Evolutionary conservation across 2,113 vertebrate species (phyloP).

Genomic region (Trachemys scripta): DNA sequence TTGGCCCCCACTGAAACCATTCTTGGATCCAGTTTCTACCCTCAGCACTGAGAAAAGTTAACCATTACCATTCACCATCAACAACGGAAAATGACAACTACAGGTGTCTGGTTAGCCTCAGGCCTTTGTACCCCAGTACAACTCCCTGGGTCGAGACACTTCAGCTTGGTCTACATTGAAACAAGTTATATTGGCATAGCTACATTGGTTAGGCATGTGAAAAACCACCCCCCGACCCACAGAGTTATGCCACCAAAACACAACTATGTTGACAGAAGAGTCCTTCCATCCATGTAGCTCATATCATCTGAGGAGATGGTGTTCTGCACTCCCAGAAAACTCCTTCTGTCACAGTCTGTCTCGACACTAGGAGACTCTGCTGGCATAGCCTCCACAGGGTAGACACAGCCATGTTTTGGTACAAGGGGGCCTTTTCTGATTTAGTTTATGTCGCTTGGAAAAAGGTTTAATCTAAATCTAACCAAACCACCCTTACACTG

Average conservation of each 20-base stretch:
- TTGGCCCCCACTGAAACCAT: neutral
- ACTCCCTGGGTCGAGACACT: neutral
- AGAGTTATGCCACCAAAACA: neutral
- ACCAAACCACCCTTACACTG: neutral
- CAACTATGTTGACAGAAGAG: neutral
- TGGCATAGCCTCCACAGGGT: neutral
- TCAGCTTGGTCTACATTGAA: neutral
- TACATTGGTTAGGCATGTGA: neutral
- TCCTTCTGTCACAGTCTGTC: neutral
- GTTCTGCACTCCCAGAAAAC: neutral
- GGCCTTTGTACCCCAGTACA: neutral
- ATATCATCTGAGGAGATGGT: neutral
- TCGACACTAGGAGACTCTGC: neutral
- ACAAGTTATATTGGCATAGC: neutral
- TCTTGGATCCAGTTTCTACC: rapidly evolving
- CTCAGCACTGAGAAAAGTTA: rapidly evolving
- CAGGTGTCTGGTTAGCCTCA: neutral
- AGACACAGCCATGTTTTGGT: neutral
- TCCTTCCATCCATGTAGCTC: neutral
- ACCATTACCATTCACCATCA: rapidly evolving
- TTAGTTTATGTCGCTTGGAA: neutral
- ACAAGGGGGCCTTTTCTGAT: neutral
- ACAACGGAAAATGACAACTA: neutral
- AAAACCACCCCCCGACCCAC: too few species aligned
- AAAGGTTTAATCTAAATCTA: neutral